phyloP scores from a whole-genome alignment of 2,888 invertebrate species.

The Seladonia tumulorum region DNA sequence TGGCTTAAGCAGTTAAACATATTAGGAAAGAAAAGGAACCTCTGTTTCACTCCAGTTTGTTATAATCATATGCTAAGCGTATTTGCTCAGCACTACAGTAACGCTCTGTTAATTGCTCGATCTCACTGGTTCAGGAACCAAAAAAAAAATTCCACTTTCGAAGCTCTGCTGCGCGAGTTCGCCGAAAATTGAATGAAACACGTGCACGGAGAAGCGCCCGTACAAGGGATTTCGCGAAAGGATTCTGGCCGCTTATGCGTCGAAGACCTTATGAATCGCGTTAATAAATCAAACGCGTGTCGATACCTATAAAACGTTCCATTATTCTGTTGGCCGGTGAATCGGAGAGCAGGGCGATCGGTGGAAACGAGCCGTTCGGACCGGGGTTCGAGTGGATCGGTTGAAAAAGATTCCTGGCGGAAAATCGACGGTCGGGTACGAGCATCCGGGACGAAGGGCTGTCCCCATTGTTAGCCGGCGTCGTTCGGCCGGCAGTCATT shows the following conservation, averaged over 20 bases:
- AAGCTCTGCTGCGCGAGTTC: neutral
- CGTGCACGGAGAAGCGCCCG: neutral
- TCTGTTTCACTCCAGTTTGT: too few species aligned
- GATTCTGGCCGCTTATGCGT: neutral
- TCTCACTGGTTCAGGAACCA: neutral
- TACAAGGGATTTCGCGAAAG: neutral
- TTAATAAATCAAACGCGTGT: slow-evolving; percentile 10
- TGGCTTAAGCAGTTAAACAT: too few species aligned
- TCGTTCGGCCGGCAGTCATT: slow-evolving; percentile 51
- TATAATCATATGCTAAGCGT: too few species aligned
- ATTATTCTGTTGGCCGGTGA: neutral
- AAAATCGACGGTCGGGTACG: slow-evolving; percentile 28
- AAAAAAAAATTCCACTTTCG: neutral
- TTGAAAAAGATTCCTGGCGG: slow-evolving; percentile 15
- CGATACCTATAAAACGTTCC: slow-evolving; percentile 14
- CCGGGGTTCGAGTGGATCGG: neutral
- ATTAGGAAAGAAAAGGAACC: too few species aligned
- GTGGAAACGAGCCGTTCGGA: neutral
- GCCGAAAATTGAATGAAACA: neutral
- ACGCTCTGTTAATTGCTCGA: too few species aligned
- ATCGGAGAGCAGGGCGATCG: neutral
- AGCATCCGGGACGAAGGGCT: slow-evolving; percentile 15
- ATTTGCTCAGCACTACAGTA: too few species aligned
- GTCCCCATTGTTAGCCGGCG: slow-evolving; percentile 35
- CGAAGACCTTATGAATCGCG: neutral